Base-by-base conservation (phyloP, 2,113 vertebrate species). In the Thinocorus orbignyianus region DNA sequence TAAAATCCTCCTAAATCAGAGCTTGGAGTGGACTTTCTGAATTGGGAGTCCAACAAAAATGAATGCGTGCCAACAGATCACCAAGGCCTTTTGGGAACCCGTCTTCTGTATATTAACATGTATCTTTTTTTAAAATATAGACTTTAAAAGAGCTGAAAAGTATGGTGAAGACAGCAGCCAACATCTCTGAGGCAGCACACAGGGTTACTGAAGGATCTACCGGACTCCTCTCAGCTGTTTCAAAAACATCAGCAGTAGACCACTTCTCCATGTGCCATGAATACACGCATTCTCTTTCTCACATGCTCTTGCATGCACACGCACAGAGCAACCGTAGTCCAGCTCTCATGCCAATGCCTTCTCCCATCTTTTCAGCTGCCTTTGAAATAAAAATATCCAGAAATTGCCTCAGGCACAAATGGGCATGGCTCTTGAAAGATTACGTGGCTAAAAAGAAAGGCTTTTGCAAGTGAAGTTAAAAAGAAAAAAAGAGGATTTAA, bases 231-330 rank as follows among this genome's bases (percentile, higher is more conserved):
- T 54, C 55, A 35, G 26, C 42, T 74, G 3, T 44, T 78, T 54
- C 5, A 7, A 42, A 66, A 83, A 11, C 5, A 42, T 17, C 48
- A 79, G 28, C 55, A 77, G 24, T 6, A 72, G 44, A 37, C 8
- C 10, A n/a, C 17, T 35, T 64, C 49, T 39, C 9, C 2, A 0
- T 13, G 26, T 19, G 25, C 2, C 9, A 31, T 19, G 39, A 46
- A 37, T 24, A 10, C 62, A 68, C 16, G 13, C 13, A 28, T 10
- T 25, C 7, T 30, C 28, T 62, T 37, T 44, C 44, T 7, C 7
- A 1, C 35, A 48, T 0, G 0, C 26, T 31, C 9, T 54, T 44
- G 9, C 58, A 11, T 31, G 22, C 52, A 39, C 35, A n/a, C 35
- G 76, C 10, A 35, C 3, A 54, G n/a, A 58, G 35, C 31, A 60